These are phyloP conservation scores for Lottia gigantea DNA, from an alignment of 2,888 invertebrate species.

Conservation along the genomic window DNA sequence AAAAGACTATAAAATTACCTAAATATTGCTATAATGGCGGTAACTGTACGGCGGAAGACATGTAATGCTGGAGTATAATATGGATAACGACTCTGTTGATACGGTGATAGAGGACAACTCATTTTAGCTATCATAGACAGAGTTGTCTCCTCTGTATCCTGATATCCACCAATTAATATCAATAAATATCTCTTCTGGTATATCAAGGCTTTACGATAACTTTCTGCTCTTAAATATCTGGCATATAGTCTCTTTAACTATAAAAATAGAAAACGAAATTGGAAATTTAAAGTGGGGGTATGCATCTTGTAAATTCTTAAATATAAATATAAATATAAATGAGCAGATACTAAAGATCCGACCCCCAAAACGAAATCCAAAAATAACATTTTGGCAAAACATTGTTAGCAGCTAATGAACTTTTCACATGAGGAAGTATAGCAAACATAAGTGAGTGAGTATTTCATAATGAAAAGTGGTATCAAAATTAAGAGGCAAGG, in stretches of 20 bases:
- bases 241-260: constrained; percentile 65
- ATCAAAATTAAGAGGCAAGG: too few species aligned
- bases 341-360: too few species aligned
- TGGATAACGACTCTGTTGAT: constrained; percentile 31
- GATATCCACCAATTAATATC: constrained; percentile 76
- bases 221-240: constrained; percentile 82
- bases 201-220: constrained; percentile 85
- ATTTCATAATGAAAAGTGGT: too few species aligned
- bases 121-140: constrained; percentile 68
- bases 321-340: too few species aligned
- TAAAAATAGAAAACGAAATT: constrained; percentile 7
- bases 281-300: too few species aligned
- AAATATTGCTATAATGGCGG: constrained; percentile 54
- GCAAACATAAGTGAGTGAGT: too few species aligned
- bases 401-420: too few species aligned
- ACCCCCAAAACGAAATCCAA: too few species aligned
- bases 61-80: constrained; percentile 39
- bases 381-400: too few species aligned
- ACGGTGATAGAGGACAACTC: constrained; percentile 56
- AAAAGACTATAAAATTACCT: constrained; percentile 36
- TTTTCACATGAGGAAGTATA: too few species aligned
- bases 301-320: too few species aligned
- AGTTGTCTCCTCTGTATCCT: constrained; percentile 71
- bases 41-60: constrained; percentile 54
- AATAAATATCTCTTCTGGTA: constrained; percentile 92